A percentile compares a stretch with the other conserved stretches of the same genome.
Evolutionary conservation across 2,888 invertebrate genomes (phyloP).

Genomic region (Morpho achilles): DNA sequence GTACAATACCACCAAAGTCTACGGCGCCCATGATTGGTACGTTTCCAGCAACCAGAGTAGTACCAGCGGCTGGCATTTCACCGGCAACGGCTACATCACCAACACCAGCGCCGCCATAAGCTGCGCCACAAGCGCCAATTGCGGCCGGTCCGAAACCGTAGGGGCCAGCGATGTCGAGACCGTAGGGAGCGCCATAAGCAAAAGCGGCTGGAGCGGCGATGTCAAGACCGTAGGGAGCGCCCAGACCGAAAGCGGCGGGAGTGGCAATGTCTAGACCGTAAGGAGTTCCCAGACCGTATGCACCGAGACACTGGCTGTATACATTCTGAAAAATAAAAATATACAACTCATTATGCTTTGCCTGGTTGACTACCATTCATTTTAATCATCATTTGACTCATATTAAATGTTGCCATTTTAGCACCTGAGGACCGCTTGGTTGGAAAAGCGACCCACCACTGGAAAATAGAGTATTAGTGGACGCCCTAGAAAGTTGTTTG

Average conservation of each 20-base stretch:
- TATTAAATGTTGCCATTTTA: no score
- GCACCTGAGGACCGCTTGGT: no score
- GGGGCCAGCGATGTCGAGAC: background rate
- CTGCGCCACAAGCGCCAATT: conserved; percentile 23
- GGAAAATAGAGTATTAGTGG: no score
- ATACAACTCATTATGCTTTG: background rate
- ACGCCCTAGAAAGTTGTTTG: no score
- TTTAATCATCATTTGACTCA: no score
- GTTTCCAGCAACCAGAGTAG: conserved; percentile 18
- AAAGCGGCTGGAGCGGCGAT: conserved; percentile 9
- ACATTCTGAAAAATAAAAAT: conserved; percentile 1
- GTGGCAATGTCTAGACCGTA: background rate
- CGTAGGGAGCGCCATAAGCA: no score
- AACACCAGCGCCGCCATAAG: background rate
- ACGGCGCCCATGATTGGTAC: no score
- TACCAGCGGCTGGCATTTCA: conserved; percentile 35
- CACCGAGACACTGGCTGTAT: background rate
- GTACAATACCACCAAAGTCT: no score
- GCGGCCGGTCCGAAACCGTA: conserved; percentile 14
- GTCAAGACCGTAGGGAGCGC: no score
- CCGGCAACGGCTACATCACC: conserved; percentile 34
- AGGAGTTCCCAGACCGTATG: no score
- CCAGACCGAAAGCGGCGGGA: conserved; percentile 23
- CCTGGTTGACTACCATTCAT: no score
- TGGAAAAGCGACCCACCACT: no score